Base-by-base conservation (phyloP, 2,113 vertebrate species). In the Orientallactaga bullata region DNA sequence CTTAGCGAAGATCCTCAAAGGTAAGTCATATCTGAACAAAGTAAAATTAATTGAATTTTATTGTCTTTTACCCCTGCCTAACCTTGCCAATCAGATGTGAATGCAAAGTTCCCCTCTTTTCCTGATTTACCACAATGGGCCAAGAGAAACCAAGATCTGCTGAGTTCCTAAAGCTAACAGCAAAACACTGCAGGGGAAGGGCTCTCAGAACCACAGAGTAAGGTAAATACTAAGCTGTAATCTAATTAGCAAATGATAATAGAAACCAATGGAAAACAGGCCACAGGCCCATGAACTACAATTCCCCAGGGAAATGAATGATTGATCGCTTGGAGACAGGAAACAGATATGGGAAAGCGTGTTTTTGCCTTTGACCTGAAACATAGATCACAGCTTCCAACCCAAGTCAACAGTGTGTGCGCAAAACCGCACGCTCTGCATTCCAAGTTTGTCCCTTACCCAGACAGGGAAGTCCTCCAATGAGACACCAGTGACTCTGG, bases 221-320 rank as follows among this genome's bases (percentile, higher is more conserved):
- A 94, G 81, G 94, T 96, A 97, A 97, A 97, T 95, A 96, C 90
- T 96, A 77, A 58, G 93, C 74, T 94, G 94, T 97, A 97, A 97
- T 96, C 96, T 97, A 97, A 97, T 97, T 97, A 97, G 94, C 90
- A 95, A 97, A 97, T 94, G 94, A 97, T 97, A 97, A 97, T 96
- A 97, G 94, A 96, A 93, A 42, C 83, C 96, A 96, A 96, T 96
- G 92, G 89, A 95, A 97, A 97, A 96, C 97, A 97, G 96, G 94
- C 95, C 95, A 68, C 92, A 92, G 83, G 90, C 79, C 76, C 91
- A 95, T 91, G 95, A 92, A 94, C 88, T 93, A 96, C 95, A 96
- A 60, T 72, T 71, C 95, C 94, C 93, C 47, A 5, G 79, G 95
- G 97, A 87, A 91, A 82, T 66, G 86, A 91, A 91, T 96, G 97